A percentile compares a stretch with the other conserved stretches of the same genome.
Evolutionary conservation across 2,888 invertebrate species (phyloP).

Genomic region (Microctonus hyperodae): DNA sequence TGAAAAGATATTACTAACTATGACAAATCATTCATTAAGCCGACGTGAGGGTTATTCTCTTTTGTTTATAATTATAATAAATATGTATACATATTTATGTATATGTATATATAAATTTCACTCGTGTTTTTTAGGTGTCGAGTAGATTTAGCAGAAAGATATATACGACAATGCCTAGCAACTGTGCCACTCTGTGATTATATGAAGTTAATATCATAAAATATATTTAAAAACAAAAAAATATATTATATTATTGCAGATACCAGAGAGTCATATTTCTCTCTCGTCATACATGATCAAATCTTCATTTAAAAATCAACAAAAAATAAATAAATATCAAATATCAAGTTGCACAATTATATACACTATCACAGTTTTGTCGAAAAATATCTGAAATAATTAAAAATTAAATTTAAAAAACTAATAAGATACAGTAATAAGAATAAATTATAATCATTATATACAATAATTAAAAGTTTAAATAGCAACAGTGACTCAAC

Average conservation of each 20-base stretch:
- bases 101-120: background rate
- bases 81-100: too few relatives aligned
- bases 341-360: slow-evolving; percentile 11
- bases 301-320: slow-evolving; percentile 4
- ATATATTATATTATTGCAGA: slow-evolving; percentile 18
- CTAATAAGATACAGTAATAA: slow-evolving; percentile 5
- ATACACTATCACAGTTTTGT: slow-evolving; percentile 8
- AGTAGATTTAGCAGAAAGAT: slow-evolving; percentile 31
- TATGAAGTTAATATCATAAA: slow-evolving; percentile 40
- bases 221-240: slow-evolving; percentile 29
- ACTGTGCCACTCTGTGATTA: slow-evolving; percentile 53
- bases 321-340: slow-evolving; percentile 22
- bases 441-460: slow-evolving; percentile 14
- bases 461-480: slow-evolving; percentile 11
- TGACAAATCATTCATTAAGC: slow-evolving; percentile 2
- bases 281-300: slow-evolving; percentile 11
- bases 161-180: slow-evolving; percentile 39
- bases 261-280: slow-evolving; percentile 26
- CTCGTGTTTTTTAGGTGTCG: slow-evolving; percentile 25
- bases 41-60: background rate
- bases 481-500: background rate
- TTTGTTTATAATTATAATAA: background rate
- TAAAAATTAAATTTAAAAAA: background rate
- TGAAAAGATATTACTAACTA: slow-evolving; percentile 15
- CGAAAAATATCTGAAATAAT: slow-evolving; percentile 12